Evolutionary conservation across 2,888 invertebrate species (phyloP), one percentile per base, ranked within the genome.

Genomic region (Thelaira solivaga): DNA sequence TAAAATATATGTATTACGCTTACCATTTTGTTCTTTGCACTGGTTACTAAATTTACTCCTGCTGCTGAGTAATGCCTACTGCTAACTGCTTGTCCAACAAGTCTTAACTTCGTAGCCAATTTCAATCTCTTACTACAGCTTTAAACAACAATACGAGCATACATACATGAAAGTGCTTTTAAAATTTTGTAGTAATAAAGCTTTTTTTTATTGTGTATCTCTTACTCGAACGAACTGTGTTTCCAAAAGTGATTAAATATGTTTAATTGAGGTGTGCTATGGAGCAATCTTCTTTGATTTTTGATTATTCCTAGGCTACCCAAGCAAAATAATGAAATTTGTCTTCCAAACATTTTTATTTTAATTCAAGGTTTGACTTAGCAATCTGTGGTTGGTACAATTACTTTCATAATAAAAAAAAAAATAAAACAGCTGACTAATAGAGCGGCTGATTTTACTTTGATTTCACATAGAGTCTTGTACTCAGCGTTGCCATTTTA

Each of bases 1-100:
- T 43, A 11, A 43, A 39, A 5, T 13, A 13, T 39, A 10, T 43
- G 24, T 64, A 34, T 36, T 5, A 22, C 7, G 67, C 67, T 67
- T 62, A 81, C 82, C 82, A 82, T 82, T 76, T 81, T 82, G 67
- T 81, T 82, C 68, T 77, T 81, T 18, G 49, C n/a, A 53, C 49
- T 41, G 55, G 24, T 29, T n/a, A 59, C 57, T 57, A 65, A 55
- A 26, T 68, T 67, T 39, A 59, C 22, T 10, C 41, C 53, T 41
- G 31, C 34, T 43, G 74, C 18, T n/a, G 39, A 34, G 41, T 55
- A 72, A 29, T 36, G 71, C 24, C 61, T 65, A 13, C 53, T 18
- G 55, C 7, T 45, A 47, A 13, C 22, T 62, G 67, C 31, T 43
- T 36, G 65, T 61, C 53, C 51, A 43, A 36, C 6, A 62, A 64